A percentile compares a stretch with the other conserved stretches of the same genome.
phyloP scores from a whole-genome alignment of 2,113 vertebrate species.

The Tretioscincus oriximinensis region DNA sequence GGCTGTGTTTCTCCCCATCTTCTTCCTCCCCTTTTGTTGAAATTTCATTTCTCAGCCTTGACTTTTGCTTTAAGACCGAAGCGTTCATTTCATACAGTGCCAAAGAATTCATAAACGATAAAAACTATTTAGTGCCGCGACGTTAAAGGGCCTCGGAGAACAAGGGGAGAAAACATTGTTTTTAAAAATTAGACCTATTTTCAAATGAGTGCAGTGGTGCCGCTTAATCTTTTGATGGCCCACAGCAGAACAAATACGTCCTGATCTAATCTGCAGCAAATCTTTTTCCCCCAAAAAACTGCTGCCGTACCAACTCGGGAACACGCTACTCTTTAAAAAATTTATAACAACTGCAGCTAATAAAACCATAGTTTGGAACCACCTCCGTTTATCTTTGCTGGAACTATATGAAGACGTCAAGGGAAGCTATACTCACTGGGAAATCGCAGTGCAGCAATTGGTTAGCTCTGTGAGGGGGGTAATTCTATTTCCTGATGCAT shows the following conservation, averaged over 20 bases:
- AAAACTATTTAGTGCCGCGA: slow-evolving; percentile 8
- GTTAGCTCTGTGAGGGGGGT: not conserved
- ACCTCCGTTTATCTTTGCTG: slow-evolving; percentile 56
- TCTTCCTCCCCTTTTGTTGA: not conserved
- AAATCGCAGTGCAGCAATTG: slow-evolving; percentile 7
- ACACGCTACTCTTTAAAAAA: slow-evolving; percentile 49
- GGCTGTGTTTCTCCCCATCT: not conserved
- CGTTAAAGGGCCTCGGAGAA: slow-evolving; percentile 24
- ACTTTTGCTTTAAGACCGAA: slow-evolving; percentile 26
- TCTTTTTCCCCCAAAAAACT: slow-evolving; percentile 49
- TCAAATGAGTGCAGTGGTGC: slow-evolving; percentile 48
- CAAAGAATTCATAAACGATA: slow-evolving; percentile 29
- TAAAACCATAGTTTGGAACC: slow-evolving; percentile 59
- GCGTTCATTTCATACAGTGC: slow-evolving; percentile 16
- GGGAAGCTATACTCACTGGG: not conserved
- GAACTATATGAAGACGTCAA: slow-evolving; percentile 55
- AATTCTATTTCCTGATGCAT: slow-evolving; percentile 15
- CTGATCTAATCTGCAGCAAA: slow-evolving; percentile 55
- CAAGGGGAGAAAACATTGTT: not conserved
- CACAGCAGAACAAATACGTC: slow-evolving; percentile 45
- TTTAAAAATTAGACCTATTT: slow-evolving; percentile 41
- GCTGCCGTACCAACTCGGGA: slow-evolving; percentile 39
- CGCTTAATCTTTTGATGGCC: slow-evolving; percentile 55
- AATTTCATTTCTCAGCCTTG: slow-evolving; percentile 2
- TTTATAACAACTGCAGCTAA: slow-evolving; percentile 56